Conservation (phyloP, 2,888 invertebrate species). For the Carabus problematicus region DNA sequence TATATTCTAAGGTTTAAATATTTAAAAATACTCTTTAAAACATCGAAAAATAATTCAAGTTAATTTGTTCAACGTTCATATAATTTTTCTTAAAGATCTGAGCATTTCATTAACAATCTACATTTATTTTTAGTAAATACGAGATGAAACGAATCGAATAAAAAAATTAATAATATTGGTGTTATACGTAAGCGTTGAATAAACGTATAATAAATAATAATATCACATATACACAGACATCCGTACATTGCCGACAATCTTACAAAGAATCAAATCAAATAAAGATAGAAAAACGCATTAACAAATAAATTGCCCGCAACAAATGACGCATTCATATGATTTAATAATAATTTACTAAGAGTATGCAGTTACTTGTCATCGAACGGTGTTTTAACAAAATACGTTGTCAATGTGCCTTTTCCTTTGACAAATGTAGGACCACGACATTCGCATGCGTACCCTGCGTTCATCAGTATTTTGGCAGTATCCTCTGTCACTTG, state of each 20-base stretch:
- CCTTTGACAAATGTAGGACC: slow-evolving; percentile 96
- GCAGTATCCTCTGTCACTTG: slow-evolving; percentile 87
- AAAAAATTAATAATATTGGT: slow-evolving; percentile 7
- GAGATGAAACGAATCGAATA: no score
- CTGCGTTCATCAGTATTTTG: slow-evolving; percentile 81
- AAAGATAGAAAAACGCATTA: not conserved
- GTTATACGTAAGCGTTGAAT: slow-evolving; percentile 5
- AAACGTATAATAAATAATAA: slow-evolving; percentile 1
- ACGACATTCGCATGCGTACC: slow-evolving; percentile 87
- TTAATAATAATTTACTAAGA: not conserved
- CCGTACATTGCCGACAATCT: no score
- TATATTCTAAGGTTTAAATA: not conserved
- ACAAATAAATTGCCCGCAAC: slow-evolving; percentile 1
- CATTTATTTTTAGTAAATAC: not conserved
- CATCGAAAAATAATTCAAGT: slow-evolving; percentile 12
- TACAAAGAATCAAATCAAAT: not conserved
- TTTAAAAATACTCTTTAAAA: slow-evolving; percentile 14
- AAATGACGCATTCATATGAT: not conserved
- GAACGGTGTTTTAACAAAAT: slow-evolving; percentile 87
- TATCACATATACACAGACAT: slow-evolving; percentile 2
- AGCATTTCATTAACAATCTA: slow-evolving; percentile 1
- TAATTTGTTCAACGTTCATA: not conserved
- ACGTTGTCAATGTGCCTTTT: slow-evolving; percentile 88
- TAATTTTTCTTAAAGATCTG: slow-evolving; percentile 1
- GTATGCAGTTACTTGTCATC: slow-evolving; percentile 62